Evolutionary conservation across 1,140 invertebrate genomes (phyloP).

Genomic region (Tribolium castaneum): DNA sequence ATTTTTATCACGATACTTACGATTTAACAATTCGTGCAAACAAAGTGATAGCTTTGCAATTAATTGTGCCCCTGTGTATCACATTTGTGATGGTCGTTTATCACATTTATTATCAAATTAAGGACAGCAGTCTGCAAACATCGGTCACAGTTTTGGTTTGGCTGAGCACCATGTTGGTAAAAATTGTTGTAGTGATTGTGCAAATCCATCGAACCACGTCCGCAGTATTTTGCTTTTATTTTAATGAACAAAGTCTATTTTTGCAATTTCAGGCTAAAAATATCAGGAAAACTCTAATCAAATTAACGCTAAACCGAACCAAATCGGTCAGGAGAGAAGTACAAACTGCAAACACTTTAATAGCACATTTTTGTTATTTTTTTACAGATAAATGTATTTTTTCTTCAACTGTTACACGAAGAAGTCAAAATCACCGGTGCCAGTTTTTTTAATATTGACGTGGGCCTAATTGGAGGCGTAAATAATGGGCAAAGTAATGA

Average conservation of each 20-base stretch:
- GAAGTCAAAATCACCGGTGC: not conserved
- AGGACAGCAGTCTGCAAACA: not conserved
- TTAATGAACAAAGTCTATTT: not conserved
- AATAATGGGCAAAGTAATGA: not conserved
- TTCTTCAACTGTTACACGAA: conserved; percentile 10
- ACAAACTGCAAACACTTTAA: not conserved
- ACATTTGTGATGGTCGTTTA: conserved; percentile 14
- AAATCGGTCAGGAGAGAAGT: not conserved
- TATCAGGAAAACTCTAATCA: not conserved
- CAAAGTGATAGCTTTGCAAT: not conserved
- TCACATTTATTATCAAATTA: conserved; percentile 13
- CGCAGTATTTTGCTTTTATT: not conserved
- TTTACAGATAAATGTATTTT: conserved; percentile 8
- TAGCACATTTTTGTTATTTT: not conserved
- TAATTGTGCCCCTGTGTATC: conserved; percentile 5
- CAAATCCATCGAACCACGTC: not conserved
- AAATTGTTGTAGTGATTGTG: conserved; percentile 5
- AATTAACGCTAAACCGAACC: not conserved
- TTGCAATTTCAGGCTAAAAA: not conserved
- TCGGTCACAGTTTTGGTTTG: conserved; percentile 12
- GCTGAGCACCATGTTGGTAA: not conserved
- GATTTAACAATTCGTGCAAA: not conserved
- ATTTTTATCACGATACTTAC: not conserved
- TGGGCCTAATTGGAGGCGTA: not conserved
- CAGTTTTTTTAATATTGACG: not conserved